Evolutionary conservation across 1,140 invertebrate genomes (phyloP).

Genomic region (Propsilocerus akamusi): DNA sequence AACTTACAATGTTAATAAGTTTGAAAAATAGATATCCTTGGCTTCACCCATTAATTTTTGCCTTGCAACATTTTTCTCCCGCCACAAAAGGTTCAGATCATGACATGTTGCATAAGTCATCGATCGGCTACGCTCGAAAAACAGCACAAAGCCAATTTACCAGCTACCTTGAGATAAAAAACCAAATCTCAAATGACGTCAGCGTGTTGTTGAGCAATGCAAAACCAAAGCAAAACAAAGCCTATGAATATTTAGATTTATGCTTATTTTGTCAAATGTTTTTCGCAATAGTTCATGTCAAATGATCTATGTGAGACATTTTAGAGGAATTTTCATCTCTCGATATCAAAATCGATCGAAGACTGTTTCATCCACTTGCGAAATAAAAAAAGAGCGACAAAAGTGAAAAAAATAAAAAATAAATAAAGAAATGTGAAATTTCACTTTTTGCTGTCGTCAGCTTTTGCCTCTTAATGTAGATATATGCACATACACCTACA

Average conservation of each 20-base stretch:
- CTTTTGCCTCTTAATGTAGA: neutral
- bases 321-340: neutral
- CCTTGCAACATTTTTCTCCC: too few relatives aligned
- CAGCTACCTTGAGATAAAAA: neutral
- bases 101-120: neutral
- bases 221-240: neutral
- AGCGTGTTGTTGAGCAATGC: neutral
- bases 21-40: too few relatives aligned
- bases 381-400: neutral
- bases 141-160: neutral
- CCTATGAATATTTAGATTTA: neutral
- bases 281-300: neutral
- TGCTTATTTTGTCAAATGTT: neutral
- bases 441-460: slow-evolving; percentile 4
- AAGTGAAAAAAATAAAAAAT: neutral
- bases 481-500: neutral
- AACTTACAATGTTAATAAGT: too few relatives aligned
- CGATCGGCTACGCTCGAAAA: neutral
- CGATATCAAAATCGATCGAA: neutral
- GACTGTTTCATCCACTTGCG: neutral
- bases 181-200: neutral
- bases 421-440: neutral
- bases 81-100: too few relatives aligned
- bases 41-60: too few relatives aligned
- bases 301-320: neutral